Conservation (phyloP, 2,888 invertebrate genomes). For the Ophion ventricosus region DNA sequence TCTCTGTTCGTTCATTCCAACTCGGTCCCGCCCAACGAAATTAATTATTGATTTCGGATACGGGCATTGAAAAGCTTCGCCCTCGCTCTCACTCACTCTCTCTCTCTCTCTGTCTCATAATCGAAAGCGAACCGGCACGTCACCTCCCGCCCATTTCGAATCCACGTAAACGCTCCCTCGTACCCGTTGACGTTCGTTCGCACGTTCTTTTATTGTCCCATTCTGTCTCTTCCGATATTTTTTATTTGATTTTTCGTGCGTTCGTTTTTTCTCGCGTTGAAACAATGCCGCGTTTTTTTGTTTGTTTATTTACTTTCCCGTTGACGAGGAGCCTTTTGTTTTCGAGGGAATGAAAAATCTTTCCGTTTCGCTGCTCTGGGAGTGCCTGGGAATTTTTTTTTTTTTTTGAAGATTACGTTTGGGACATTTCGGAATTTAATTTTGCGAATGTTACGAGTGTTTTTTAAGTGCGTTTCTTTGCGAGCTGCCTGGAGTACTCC, state of each 20-base stretch:
- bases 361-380: no score
- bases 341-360: neutral
- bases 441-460: no score
- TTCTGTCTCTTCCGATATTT: constrained; percentile 3
- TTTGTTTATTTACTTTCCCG: neutral
- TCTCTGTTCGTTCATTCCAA: constrained; percentile 46
- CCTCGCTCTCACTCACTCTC: constrained; percentile 11
- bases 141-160: constrained; percentile 63
- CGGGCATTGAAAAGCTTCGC: constrained; percentile 75
- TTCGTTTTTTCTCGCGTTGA: constrained; percentile 6
- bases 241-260: neutral
- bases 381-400: no score
- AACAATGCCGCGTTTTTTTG: constrained; percentile 10
- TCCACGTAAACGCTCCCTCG: constrained; percentile 30
- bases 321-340: neutral
- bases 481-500: no score
- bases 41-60: constrained; percentile 83
- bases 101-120: constrained; percentile 72
- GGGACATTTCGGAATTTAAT: no score
- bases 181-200: constrained; percentile 28
- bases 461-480: no score
- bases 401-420: no score
- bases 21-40: constrained; percentile 75
- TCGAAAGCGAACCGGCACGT: constrained; percentile 77
- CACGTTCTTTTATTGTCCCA: constrained; percentile 11